phyloP scores from a whole-genome alignment of 35 echinoderm and acorn worm genomes.

The Ophioderma brevispina region DNA sequence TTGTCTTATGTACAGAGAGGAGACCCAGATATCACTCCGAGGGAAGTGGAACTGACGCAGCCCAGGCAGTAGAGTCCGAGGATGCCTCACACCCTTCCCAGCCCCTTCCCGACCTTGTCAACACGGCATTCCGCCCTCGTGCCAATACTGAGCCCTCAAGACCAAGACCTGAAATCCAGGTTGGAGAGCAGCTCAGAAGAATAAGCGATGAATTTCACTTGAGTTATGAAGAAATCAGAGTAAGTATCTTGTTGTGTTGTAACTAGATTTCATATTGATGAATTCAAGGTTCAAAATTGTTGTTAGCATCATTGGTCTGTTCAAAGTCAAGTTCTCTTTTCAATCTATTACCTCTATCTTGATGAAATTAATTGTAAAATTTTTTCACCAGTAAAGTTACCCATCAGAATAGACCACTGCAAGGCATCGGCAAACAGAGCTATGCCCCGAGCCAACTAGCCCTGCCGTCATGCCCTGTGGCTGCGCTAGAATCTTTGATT shows the following conservation, averaged over 20 bases:
- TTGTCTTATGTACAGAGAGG: slow-evolving; percentile 6
- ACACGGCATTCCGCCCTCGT: slow-evolving; percentile 50
- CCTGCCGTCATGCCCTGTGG: no score
- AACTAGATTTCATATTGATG: no score
- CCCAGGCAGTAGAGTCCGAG: slow-evolving; percentile 7
- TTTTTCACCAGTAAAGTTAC: not conserved
- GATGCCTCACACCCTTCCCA: not conserved
- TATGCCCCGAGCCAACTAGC: no score
- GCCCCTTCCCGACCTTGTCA: slow-evolving; percentile 64
- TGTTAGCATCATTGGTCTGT: no score
- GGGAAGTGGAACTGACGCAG: slow-evolving; percentile 35
- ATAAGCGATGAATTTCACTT: slow-evolving; percentile 78
- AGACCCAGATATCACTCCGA: slow-evolving; percentile 46
- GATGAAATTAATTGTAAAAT: not conserved
- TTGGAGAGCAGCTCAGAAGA: slow-evolving; percentile 59
- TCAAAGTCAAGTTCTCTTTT: no score
- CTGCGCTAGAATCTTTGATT: no score
- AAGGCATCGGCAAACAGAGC: no score
- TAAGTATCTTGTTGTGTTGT: slow-evolving; percentile 6
- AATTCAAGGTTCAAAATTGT: no score
- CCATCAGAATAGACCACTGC: not conserved
- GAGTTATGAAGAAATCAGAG: not conserved
- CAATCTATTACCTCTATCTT: not conserved
- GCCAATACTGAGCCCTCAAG: slow-evolving; percentile 67
- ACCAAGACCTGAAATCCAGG: slow-evolving; percentile 41